Conservation (phyloP, 2,888 invertebrate species). For the Orthosia gracilis region DNA sequence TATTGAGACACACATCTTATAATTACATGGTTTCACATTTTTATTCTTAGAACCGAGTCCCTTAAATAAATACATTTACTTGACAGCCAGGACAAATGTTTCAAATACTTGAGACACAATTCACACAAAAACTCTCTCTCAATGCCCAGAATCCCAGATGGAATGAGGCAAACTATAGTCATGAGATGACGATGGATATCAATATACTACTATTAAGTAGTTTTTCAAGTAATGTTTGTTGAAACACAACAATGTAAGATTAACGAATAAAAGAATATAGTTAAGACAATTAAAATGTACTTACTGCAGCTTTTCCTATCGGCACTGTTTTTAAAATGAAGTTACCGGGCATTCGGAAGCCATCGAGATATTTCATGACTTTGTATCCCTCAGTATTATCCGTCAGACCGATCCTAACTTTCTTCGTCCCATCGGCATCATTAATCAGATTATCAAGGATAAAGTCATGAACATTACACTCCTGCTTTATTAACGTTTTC, state of each 20-base stretch:
- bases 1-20: too few relatives aligned
- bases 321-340: constrained; percentile 77
- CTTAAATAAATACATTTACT: too few relatives aligned
- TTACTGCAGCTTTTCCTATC: constrained; percentile 73
- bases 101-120: too few relatives aligned
- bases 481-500: constrained; percentile 79
- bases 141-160: too few relatives aligned
- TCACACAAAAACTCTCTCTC: too few relatives aligned
- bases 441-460: constrained; percentile 81
- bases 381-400: constrained; percentile 80
- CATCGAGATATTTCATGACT: constrained; percentile 81
- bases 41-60: too few relatives aligned
- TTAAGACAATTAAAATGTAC: constrained; percentile 12
- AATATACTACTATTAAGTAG: not conserved
- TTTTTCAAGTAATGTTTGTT: not conserved
- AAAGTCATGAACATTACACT: constrained; percentile 82
- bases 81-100: too few relatives aligned
- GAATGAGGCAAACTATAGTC: too few relatives aligned
- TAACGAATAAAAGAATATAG: not conserved
- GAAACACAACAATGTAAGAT: not conserved
- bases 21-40: too few relatives aligned
- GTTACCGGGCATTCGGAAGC: constrained; percentile 77
- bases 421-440: constrained; percentile 78
- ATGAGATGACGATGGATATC: not conserved
- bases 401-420: constrained; percentile 82